Evolutionary conservation across 2,113 vertebrate genomes (phyloP), one percentile per base, ranked within the genome.

Genomic region (Centropus bengalensis): DNA sequence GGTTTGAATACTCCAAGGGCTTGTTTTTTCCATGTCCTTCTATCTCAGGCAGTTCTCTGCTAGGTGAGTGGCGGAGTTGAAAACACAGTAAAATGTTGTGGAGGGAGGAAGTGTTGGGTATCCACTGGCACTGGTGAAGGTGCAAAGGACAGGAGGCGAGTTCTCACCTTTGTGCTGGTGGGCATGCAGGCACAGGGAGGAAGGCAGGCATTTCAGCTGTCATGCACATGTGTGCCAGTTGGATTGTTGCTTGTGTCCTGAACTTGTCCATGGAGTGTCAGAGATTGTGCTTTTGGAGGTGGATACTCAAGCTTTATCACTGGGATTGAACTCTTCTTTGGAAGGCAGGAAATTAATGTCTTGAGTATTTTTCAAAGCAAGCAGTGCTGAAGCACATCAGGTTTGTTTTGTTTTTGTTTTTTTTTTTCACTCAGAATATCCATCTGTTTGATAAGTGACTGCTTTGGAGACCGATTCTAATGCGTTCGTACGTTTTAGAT

Each of bases 301-400:
- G 82, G 85, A 73, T 93, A 9, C 84, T 85, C 5, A 73, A 85
- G 74, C 87, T 87, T 95, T 94, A 93, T 93, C 88, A 52, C 70
- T 9, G 0, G 85, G 92, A 93, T 88, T 88, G 93, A 91, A 62
- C 55, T 40, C 0, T 49, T 88, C 91, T 95, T 92, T 96, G 91
- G 70, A 85, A 93, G 70, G 82, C 91, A 95, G 89, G 93, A 94
- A 96, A 96, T 94, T 5, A 89, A 91, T 82, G 62, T 80, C 52
- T 58, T 47, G 67, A 51, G 78, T 82, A 8, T 80, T 92, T 95
- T 87, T 91, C 89, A 85, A 82, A 82, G 76, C 59, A 77, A 45
- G 82, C 49, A 23, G 62, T 40, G 86, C 77, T 5, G 5, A 68
- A 92, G 69, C 58, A 62, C 45, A 44, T 66, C 27, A 8, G 83